Percentiles rank a stretch among this genome's conserved stretches.
Conservation (phyloP, 2,888 invertebrate species). For the Erpobdella octoculata region DNA sequence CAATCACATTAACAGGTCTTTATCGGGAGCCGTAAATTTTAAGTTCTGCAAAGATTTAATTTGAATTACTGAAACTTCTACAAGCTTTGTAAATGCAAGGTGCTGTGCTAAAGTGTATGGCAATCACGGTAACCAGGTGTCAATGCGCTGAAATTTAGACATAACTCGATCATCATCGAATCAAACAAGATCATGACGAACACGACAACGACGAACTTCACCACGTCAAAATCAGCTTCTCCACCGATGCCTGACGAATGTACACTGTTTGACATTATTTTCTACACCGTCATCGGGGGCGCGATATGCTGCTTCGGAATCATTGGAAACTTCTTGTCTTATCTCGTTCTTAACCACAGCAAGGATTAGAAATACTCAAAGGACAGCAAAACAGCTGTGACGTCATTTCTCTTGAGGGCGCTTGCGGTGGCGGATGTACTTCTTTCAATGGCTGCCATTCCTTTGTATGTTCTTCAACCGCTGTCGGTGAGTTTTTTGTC, state of each 20-base stretch:
- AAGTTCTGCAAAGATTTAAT: too few species aligned
- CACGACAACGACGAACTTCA: too few species aligned
- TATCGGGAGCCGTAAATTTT: too few species aligned
- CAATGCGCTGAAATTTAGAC: too few species aligned
- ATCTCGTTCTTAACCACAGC: slow-evolving; percentile 34
- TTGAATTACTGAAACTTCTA: too few species aligned
- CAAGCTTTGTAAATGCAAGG: too few species aligned
- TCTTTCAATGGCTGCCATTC: slow-evolving; percentile 37
- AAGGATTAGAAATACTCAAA: not conserved
- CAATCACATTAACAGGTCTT: not conserved
- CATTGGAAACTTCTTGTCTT: slow-evolving; percentile 37
- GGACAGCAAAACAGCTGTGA: slow-evolving; percentile 28
- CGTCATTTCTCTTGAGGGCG: slow-evolving; percentile 36
- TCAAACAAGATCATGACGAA: too few species aligned
- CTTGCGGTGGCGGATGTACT: slow-evolving; percentile 39
- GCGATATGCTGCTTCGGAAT: slow-evolving; percentile 35
- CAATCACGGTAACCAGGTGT: too few species aligned
- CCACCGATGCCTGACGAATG: slow-evolving; percentile 31
- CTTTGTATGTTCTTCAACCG: slow-evolving; percentile 35
- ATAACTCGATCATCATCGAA: too few species aligned
- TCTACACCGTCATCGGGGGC: slow-evolving; percentile 36
- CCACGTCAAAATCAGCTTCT: not conserved
- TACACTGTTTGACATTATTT: slow-evolving; percentile 36
- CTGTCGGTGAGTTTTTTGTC: not conserved
- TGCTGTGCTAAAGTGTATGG: too few species aligned